Base-by-base conservation (phyloP, 2,113 vertebrate species). In the Hyperopisus bebe region DNA sequence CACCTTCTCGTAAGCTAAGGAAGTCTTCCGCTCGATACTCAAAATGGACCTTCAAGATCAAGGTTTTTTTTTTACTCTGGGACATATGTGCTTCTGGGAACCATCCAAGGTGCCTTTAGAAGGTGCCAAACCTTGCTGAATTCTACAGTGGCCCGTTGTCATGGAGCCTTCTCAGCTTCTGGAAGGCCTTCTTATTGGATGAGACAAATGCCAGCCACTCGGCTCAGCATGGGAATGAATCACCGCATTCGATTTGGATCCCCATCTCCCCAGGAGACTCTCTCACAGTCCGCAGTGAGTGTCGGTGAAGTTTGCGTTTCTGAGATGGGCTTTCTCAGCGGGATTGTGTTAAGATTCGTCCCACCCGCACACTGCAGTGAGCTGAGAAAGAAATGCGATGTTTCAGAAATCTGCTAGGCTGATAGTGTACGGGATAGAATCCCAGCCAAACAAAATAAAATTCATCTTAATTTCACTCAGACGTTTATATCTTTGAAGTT, bases 141-240 rank as follows among this genome's bases (percentile, higher is more conserved):
- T 80, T 42, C 74, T 80, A 80, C 74, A 87, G 50, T 11, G n/a
- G 24, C 6, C 31, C 50, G 85, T 31, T 84, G 50, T 27, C 85
- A 87, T 53, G 48, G 50, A 27, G 27, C 19, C 27, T 19, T 51
- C n/a, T 31, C 47, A 87, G 50, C n/a, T 2, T 47, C 47, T 5
- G 31, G 48, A 47, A 51, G n/a, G 48, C 9, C 85, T n/a, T n/a
- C n/a, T 51, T 86, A 48, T 51, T 86, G 85, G 48, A 53, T n/a
- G 48, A 84, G 82, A 84, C 82, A 84, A 84, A 84, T 84, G 44
- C 82, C 82, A 46, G 82, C 82, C 82, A 84, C 82, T 84, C 19
- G 10, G 21, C 82, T 48, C 82, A 84, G 82, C 82, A 84, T 46
- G 82, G 82, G 21, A 84, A 46, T 84, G 82, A 84, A 47, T 84